A percentile compares a stretch with the other conserved stretches of the same genome.
These are phyloP conservation scores for Enhydra lutris DNA, from an alignment of 2,113 vertebrate species.

Conservation along the genomic window DNA sequence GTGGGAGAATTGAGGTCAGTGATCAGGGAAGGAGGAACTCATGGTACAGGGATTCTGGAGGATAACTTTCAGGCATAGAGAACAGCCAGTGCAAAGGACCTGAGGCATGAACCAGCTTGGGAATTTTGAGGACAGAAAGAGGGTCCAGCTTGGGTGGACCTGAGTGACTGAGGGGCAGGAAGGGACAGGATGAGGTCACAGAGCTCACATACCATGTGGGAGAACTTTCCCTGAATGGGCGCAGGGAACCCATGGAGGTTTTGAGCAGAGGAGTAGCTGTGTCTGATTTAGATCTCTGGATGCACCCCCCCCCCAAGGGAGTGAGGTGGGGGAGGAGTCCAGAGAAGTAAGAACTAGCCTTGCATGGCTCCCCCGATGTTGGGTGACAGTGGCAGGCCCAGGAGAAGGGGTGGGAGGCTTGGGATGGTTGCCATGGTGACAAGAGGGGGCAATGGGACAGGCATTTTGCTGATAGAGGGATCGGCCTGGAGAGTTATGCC, in stretches of 20 bases:
- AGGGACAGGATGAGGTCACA: not conserved
- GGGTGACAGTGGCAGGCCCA: not conserved
- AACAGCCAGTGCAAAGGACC: not conserved
- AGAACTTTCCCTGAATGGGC: not conserved
- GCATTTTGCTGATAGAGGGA: not conserved
- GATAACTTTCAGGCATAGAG: not conserved
- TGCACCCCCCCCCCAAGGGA: no score
- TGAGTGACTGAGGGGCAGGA: not conserved
- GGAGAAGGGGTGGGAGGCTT: not conserved
- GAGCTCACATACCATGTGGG: fast-evolving
- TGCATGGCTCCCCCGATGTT: fast-evolving
- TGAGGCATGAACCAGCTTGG: not conserved
- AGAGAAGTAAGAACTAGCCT: no score
- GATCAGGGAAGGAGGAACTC: not conserved
- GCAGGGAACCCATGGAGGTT: fast-evolving
- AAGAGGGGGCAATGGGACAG: not conserved
- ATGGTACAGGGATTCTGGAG: not conserved
- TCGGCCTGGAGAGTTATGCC: not conserved
- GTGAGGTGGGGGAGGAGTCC: not conserved
- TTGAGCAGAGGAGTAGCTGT: not conserved
- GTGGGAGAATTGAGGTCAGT: fast-evolving
- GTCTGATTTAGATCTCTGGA: not conserved
- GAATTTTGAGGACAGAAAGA: not conserved
- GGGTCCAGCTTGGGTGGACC: not conserved
- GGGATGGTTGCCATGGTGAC: not conserved